phyloP scores from a whole-genome alignment of 2,888 invertebrate genomes.

The Limulus polyphemus region DNA sequence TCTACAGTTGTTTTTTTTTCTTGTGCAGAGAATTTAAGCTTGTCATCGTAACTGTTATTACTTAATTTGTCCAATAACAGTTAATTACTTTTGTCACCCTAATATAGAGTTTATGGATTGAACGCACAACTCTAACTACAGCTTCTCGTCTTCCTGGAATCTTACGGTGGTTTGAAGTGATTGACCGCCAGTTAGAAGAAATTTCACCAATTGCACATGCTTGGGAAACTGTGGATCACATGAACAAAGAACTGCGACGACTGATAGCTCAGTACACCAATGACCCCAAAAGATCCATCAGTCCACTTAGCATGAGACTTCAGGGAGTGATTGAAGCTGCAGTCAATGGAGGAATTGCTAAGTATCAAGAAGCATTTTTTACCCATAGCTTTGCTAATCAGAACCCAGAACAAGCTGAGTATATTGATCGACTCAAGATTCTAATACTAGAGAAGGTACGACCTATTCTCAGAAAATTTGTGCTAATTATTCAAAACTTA shows the following conservation, averaged over 20 bases:
- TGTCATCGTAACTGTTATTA: no score
- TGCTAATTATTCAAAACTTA: no score
- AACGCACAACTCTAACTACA: slow-evolving; percentile 72
- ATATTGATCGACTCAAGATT: slow-evolving; percentile 50
- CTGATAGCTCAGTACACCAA: slow-evolving; percentile 65
- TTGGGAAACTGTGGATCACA: slow-evolving; percentile 83
- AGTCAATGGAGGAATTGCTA: slow-evolving; percentile 86
- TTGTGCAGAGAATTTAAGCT: no score
- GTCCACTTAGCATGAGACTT: slow-evolving; percentile 82
- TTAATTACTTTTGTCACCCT: slow-evolving; percentile 1
- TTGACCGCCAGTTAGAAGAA: slow-evolving; percentile 56
- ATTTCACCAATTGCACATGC: slow-evolving; percentile 76
- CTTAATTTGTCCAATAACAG: neutral
- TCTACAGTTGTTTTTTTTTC: no score
- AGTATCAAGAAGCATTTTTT: slow-evolving; percentile 90
- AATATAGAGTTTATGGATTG: slow-evolving; percentile 75
- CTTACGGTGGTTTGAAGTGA: slow-evolving; percentile 83
- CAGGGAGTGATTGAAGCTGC: slow-evolving; percentile 91
- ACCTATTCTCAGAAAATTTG: no score
- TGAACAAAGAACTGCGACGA: slow-evolving; percentile 69
- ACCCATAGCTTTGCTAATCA: slow-evolving; percentile 54
- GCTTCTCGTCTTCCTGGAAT: slow-evolving; percentile 77
- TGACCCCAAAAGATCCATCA: slow-evolving; percentile 64
- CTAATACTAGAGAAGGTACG: slow-evolving; percentile 57
- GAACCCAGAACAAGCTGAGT: slow-evolving; percentile 35